Percentiles rank a stretch among this genome's conserved stretches.
Evolutionary conservation across 2,113 vertebrate species (phyloP).

Genomic region (Elachura formosa): DNA sequence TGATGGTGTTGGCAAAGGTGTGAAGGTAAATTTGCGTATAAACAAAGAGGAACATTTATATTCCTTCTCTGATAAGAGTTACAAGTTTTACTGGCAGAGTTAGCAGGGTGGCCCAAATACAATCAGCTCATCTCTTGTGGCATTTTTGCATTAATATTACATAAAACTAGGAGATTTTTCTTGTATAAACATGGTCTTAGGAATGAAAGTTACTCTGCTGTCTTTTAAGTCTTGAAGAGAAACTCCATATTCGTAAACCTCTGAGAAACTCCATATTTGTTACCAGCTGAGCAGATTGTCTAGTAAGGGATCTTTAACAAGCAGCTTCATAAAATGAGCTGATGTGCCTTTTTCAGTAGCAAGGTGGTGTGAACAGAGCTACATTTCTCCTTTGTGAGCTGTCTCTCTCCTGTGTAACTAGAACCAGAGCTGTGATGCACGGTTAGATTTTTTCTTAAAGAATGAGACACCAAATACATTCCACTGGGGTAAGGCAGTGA

Average conservation of each 20-base stretch:
- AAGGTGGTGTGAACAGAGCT: neutral
- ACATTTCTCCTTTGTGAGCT: neutral
- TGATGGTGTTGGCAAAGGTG: constrained; percentile 76
- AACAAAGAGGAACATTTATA: accelerated
- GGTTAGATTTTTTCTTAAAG: neutral
- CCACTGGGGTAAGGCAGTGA: neutral
- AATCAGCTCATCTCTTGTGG: neutral
- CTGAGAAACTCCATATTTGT: neutral
- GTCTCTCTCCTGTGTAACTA: neutral
- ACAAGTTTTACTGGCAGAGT: neutral
- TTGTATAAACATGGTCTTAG: neutral
- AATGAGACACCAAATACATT: neutral
- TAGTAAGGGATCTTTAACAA: neutral
- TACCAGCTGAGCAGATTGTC: neutral
- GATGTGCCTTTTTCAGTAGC: neutral
- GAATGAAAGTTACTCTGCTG: neutral
- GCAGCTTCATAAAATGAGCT: neutral
- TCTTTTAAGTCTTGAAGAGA: neutral
- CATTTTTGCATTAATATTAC: neutral
- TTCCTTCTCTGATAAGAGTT: neutral
- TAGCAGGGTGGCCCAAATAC: neutral
- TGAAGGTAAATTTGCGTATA: constrained; percentile 79
- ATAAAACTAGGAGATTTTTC: neutral
- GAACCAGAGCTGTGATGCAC: neutral
- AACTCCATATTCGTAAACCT: neutral